Base-by-base conservation (phyloP, 23 tunicate genomes). In the Styela clava region DNA sequence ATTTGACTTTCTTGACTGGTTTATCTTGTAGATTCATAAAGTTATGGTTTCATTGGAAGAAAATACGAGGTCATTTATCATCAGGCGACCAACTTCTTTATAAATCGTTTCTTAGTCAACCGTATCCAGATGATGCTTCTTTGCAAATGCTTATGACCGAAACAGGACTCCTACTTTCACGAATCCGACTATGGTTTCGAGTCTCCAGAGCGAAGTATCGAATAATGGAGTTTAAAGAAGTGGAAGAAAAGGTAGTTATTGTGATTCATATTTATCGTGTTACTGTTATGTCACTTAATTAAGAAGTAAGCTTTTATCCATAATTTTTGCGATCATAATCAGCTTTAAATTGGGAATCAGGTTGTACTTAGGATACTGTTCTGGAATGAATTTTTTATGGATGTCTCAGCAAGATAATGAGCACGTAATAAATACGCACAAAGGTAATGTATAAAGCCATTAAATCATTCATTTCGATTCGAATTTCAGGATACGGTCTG, bases 201-300 rank as follows among this genome's bases (percentile, higher is more conserved):
- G 21, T 67, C 12, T 27, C 71, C 21, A 22, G 71, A 25, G 71
- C 71, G 22, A 67, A 67, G 22, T 67, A 27, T 22, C 19, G 31
- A 27, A 24, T 67, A 0, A 25, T 67, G 71, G 71, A 67, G 22
- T 67, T 67, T 18, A 27, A 29, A 25, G 71, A 67, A 67, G 71
- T 67, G 31, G 71, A 67, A 29, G 71, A 67, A 67, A 67, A 67
- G 71, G 71, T 67, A 29, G 16, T 0, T 61, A 61, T 61, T 22
- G 22, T 0, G 64, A 21, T 61, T 61, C 64, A 21, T 0, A 61
- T 61, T 61, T 61, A 21, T 23, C 64, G 0, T n/a, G n/a, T n/a
- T n/a, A n/a, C 64, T 61, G 23, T 61, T 61, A 61, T 21, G 23
- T 21, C n/a, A 0, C n/a, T 21, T 61, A 23, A 61, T 61, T 23